Percentiles rank a stretch among this genome's conserved stretches.
phyloP scores from a whole-genome alignment of 2,113 vertebrate genomes.

The Greenwoodochromis staneri region DNA sequence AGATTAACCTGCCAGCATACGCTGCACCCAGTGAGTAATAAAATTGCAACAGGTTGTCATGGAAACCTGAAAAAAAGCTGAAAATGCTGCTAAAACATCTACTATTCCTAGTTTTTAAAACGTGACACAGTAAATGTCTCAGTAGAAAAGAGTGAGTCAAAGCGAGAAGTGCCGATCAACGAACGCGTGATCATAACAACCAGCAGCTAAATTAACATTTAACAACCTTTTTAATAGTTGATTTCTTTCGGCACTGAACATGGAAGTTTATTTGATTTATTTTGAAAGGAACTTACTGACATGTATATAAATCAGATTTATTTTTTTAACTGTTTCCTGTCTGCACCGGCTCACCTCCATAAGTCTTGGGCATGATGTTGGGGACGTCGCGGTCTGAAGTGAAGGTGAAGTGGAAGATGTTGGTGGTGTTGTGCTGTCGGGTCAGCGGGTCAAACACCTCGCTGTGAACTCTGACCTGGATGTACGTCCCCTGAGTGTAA shows the following conservation, averaged over 20 bases:
- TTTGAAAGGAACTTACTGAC: not conserved
- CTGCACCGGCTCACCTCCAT: conserved; percentile 75
- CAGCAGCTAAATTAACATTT: not conserved
- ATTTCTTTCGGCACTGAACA: accelerated
- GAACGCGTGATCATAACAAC: not conserved
- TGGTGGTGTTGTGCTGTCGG: conserved; percentile 87
- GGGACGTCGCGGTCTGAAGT: conserved; percentile 81
- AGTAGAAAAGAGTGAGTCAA: not conserved
- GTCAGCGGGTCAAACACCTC: conserved; percentile 86
- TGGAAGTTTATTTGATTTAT: not conserved
- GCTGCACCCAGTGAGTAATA: not conserved
- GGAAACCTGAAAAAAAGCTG: not conserved
- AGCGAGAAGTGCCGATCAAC: accelerated
- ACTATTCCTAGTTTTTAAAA: not conserved
- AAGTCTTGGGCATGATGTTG: conserved; percentile 82
- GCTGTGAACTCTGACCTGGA: conserved; percentile 94
- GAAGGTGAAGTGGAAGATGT: conserved; percentile 95
- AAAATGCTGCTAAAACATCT: accelerated
- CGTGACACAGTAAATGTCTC: accelerated
- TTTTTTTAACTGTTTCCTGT: not conserved
- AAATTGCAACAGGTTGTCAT: not conserved
- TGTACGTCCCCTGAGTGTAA: conserved; percentile 83
- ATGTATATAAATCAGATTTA: accelerated
- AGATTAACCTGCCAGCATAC: not conserved
- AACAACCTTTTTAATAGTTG: not conserved